A percentile compares a stretch with the other conserved stretches of the same genome.
Evolutionary conservation across 2,797 vertebrate genomes (phyloP).

Genomic region (Gadopsis bispinosus): DNA sequence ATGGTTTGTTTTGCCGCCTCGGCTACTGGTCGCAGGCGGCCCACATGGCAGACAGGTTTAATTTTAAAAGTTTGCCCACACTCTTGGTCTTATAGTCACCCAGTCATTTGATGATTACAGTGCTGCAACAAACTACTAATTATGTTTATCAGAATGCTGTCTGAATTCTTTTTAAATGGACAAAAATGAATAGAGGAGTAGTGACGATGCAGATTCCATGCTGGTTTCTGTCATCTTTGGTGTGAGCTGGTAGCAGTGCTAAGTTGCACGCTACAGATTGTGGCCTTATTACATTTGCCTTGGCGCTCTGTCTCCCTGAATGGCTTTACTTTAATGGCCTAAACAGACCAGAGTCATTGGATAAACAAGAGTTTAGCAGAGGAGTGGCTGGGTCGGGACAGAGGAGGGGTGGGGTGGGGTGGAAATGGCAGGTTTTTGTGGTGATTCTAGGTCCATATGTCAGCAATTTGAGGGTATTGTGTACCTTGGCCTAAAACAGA

Average conservation of each 20-base stretch:
- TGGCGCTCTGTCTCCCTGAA: slow-evolving; percentile 48
- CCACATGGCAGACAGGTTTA: slow-evolving; percentile 60
- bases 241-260: slow-evolving; percentile 27
- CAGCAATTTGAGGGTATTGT: slow-evolving; percentile 99
- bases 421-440: slow-evolving; percentile 90
- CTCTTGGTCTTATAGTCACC: slow-evolving; percentile 48
- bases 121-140: slow-evolving; percentile 37
- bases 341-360: slow-evolving; percentile 88
- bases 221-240: slow-evolving; percentile 16
- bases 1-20: slow-evolving; percentile 60
- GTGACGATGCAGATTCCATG: slow-evolving; percentile 15
- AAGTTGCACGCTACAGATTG: slow-evolving; percentile 41
- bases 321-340: slow-evolving; percentile 85
- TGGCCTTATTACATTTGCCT: slow-evolving; percentile 53
- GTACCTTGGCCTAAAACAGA: slow-evolving; percentile 95
- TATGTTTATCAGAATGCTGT: slow-evolving; percentile 33
- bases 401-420: slow-evolving; percentile 71
- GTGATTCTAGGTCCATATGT: slow-evolving; percentile 94
- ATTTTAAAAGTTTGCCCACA: slow-evolving; percentile 64
- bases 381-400: slow-evolving; percentile 81
- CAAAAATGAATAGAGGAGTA: not conserved
- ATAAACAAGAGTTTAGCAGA: slow-evolving; percentile 91
- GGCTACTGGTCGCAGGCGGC: slow-evolving; percentile 73
- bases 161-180: slow-evolving; percentile 1
- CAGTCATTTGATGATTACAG: slow-evolving; percentile 44